Conservation (phyloP, 2,888 invertebrate genomes). For the Caenorhabditis zanzibari region DNA sequence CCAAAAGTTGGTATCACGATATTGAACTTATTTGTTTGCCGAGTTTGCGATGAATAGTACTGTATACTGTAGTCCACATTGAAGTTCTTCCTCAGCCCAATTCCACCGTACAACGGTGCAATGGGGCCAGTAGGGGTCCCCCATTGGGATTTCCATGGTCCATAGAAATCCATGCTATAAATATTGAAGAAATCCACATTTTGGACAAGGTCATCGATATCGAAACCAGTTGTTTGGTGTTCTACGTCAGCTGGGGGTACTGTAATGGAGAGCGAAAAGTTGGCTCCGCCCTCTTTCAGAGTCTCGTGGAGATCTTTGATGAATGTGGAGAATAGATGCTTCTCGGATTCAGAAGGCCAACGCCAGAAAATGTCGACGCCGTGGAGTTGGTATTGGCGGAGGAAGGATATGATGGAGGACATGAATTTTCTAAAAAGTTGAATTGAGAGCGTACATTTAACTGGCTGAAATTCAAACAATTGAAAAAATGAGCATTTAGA, state of each 20-base stretch:
- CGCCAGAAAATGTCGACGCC: background rate
- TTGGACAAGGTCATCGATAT: background rate
- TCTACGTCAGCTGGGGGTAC: background rate
- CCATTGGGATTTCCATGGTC: background rate
- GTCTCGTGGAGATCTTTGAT: background rate
- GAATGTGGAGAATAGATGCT: background rate
- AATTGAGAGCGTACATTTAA: too few relatives aligned
- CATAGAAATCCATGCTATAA: background rate
- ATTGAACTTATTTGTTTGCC: background rate
- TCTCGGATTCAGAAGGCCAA: conserved; percentile 1
- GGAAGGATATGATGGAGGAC: background rate
- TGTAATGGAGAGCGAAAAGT: background rate
- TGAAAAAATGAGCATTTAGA: too few relatives aligned
- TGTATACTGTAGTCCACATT: background rate
- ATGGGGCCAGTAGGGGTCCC: background rate
- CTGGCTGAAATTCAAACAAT: too few relatives aligned
- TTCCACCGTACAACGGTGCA: background rate
- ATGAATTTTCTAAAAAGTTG: background rate
- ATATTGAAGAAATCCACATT: background rate
- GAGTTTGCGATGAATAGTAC: background rate
- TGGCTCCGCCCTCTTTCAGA: background rate
- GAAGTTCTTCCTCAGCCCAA: background rate
- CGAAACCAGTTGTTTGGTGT: background rate
- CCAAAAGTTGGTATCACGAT: background rate
- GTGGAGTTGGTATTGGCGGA: background rate